Percentiles rank a stretch among this genome's conserved stretches.
Evolutionary conservation across 2,113 vertebrate species (phyloP).

Genomic region (Mormyrus iriodes): DNA sequence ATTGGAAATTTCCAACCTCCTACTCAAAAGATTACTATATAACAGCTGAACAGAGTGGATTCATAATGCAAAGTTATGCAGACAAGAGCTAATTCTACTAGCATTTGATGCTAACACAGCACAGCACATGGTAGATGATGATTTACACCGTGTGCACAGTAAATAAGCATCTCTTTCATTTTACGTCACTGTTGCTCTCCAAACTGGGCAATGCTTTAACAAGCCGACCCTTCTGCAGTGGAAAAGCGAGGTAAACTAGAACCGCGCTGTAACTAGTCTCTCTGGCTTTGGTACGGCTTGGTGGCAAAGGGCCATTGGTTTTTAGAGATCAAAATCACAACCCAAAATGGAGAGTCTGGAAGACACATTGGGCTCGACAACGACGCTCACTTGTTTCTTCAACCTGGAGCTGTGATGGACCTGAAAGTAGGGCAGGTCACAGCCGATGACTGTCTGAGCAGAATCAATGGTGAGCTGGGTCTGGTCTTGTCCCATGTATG

Average conservation of each 20-base stretch:
- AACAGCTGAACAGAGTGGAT: background rate
- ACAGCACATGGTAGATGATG: background rate
- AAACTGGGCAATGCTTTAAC: background rate
- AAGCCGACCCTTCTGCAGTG: background rate
- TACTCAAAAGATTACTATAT: background rate
- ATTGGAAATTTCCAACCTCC: background rate
- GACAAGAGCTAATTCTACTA: background rate
- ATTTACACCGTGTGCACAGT: background rate
- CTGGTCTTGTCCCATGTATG: background rate
- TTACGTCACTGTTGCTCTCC: background rate
- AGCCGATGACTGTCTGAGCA: background rate
- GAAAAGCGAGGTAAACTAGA: background rate
- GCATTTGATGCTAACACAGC: background rate
- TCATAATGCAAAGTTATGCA: background rate
- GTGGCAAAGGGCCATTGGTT: background rate
- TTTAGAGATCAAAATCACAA: background rate
- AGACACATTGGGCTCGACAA: background rate
- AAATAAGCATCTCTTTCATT: background rate
- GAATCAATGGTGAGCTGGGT: background rate
- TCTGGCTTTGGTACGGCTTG: background rate
- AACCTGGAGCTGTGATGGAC: background rate
- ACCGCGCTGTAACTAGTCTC: background rate
- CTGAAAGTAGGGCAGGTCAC: background rate
- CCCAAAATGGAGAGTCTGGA: background rate
- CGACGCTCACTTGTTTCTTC: background rate